Base-by-base conservation (phyloP, 2,888 invertebrate species). In the Invenusta paracnida region DNA sequence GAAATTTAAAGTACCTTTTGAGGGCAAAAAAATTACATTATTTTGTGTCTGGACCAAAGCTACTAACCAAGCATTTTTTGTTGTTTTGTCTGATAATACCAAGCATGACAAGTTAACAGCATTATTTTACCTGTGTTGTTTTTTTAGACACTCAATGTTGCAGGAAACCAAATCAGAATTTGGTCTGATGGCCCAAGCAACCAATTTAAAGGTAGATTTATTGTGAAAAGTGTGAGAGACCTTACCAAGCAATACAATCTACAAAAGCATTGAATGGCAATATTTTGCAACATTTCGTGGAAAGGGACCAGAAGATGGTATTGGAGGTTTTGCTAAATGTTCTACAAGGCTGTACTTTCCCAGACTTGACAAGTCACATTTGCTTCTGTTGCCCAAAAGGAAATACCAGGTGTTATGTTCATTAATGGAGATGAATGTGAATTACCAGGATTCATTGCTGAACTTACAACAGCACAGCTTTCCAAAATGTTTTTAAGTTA, bases 181-280 rank as follows among this genome's bases (percentile, higher is more conserved):
- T 48, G 5, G 48, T 48, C 48, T 48, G 48, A 48, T 48, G 48
- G 48, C 48, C 48, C 48, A 48, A 48, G 48, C 48, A 48, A 17
- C 48, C 48, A 48, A 48, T 48, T 48, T 48, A 48, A 48, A 48
- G 17, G 17, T 48, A 48, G 48, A 48, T 48, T 48, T 48, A 48
- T 48, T 48, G 48, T 48, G 48, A 17, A 48, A 17, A 48, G 11
- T 73, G 2, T 23, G 27, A 73, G 11, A 73, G 73, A 23, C 73
- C 25, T 73, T 73, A 73, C 73, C 17, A 25, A 73, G 73, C 73
- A 23, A 23, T 73, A 73, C 73, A 73, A n/a, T 23, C 73, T 73
- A 13, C 73, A 73, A n/a, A 25, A 73, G 73, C 73, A 73, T 73
- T 73, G 73, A 73, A 73, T 73, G 73, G 73, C 73, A 73, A 73